Evolutionary conservation across 2,888 invertebrate genomes (phyloP).

Genomic region (Campoletis raptor): DNA sequence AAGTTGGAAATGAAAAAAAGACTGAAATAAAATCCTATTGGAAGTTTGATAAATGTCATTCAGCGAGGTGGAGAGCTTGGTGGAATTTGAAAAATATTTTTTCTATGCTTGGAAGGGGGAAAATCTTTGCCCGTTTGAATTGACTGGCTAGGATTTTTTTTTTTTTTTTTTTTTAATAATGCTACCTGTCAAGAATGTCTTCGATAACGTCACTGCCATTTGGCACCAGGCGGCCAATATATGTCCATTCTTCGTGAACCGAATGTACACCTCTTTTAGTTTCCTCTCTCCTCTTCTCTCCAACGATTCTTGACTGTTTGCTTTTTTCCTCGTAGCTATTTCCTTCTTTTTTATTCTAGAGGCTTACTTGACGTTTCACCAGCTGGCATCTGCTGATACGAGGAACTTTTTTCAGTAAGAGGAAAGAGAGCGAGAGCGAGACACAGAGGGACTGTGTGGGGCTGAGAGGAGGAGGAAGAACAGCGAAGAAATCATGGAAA

Average conservation of each 20-base stretch:
- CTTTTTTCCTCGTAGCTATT: slow-evolving; percentile 30
- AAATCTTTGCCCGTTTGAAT: slow-evolving; percentile 43
- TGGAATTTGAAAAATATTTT: background rate
- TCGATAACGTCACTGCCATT: slow-evolving; percentile 83
- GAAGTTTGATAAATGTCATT: slow-evolving; percentile 46
- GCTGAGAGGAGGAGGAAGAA: slow-evolving; percentile 49
- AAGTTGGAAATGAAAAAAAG: background rate
- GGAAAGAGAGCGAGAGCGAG: slow-evolving; percentile 41
- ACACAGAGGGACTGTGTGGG: slow-evolving; percentile 51
- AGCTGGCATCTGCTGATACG: slow-evolving; percentile 82
- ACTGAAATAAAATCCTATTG: slow-evolving; percentile 23
- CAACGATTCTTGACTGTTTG: slow-evolving; percentile 41
- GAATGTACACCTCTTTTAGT: slow-evolving; percentile 55
- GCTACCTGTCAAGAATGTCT: slow-evolving; percentile 81
- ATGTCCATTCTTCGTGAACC: slow-evolving; percentile 61
- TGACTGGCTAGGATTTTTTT: slow-evolving; percentile 69
- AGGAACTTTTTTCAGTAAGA: slow-evolving; percentile 77
- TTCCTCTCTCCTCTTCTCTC: slow-evolving; percentile 38
- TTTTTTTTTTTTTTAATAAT: slow-evolving; percentile 78
- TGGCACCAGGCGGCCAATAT: slow-evolving; percentile 82
- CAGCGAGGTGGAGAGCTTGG: slow-evolving; percentile 1
- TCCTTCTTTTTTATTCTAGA: slow-evolving; percentile 16
- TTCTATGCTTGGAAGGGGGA: background rate
- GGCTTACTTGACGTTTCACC: slow-evolving; percentile 78
- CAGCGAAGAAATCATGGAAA: slow-evolving; percentile 28